Evolutionary conservation across 2,113 vertebrate species (phyloP).

Genomic region (Nesoenas mayeri): DNA sequence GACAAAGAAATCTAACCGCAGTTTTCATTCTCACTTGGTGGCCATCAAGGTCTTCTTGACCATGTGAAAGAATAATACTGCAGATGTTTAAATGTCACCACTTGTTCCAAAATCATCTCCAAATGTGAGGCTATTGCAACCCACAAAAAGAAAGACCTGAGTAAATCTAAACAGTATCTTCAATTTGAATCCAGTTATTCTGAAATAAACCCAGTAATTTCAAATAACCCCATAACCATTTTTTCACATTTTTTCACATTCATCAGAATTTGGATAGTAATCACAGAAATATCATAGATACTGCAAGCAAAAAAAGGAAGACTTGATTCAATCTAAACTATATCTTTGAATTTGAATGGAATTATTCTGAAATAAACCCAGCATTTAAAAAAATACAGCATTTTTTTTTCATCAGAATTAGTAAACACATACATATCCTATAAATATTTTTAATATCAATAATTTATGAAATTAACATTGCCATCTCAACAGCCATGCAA

Average conservation of each 20-base stretch:
- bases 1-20: neutral
- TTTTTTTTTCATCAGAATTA: neutral
- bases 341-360: neutral
- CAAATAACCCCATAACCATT: neutral
- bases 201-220: neutral
- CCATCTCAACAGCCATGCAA: neutral
- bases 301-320: neutral
- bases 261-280: neutral
- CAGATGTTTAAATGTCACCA: neutral
- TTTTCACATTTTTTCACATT: neutral
- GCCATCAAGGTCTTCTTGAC: neutral
- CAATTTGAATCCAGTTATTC: neutral
- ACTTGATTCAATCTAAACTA: neutral
- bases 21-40: neutral
- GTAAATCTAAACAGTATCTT: neutral
- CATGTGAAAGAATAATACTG: neutral
- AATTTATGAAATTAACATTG: neutral
- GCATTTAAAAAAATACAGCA: neutral
- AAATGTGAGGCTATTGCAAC: neutral
- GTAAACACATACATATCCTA: neutral
- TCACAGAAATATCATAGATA: neutral
- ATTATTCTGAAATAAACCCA: neutral
- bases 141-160: neutral
- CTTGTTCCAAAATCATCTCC: neutral
- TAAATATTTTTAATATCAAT: neutral